Conservation (phyloP, 92 coral and sea anemone species). For the Parazoanthus swiftii region DNA sequence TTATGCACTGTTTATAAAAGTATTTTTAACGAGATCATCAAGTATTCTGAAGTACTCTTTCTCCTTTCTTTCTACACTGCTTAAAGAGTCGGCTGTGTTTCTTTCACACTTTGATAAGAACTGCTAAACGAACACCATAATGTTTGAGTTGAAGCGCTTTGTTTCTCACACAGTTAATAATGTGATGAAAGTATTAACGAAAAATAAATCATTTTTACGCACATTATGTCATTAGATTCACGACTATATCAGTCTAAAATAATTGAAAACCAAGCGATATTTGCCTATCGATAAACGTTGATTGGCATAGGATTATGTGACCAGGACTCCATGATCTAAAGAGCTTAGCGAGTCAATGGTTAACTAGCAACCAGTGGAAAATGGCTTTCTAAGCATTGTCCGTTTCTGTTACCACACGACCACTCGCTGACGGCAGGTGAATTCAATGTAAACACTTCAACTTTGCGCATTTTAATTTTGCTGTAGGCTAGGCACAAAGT, state of each 20-base stretch:
- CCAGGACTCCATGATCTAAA: not conserved
- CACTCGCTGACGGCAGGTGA: slow-evolving; percentile 21
- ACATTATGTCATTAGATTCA: not conserved
- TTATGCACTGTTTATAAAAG: not conserved
- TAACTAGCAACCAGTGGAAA: not conserved
- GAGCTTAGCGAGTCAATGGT: not conserved
- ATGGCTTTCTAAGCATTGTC: not conserved
- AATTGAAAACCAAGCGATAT: not conserved
- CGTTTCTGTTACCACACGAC: not conserved
- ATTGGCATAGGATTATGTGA: not conserved
- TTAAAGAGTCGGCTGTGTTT: not conserved
- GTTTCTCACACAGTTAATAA: too few relatives aligned
- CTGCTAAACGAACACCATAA: too few relatives aligned
- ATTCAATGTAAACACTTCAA: slow-evolving; percentile 2
- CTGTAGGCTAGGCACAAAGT: not conserved
- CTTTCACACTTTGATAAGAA: not conserved
- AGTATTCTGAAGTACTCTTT: not conserved
- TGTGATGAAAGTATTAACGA: too few relatives aligned
- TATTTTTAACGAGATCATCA: not conserved
- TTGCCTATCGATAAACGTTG: not conserved
- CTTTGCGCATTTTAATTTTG: not conserved
- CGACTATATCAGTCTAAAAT: not conserved
- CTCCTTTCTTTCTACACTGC: not conserved
- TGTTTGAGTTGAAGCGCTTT: too few relatives aligned
- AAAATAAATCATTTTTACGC: too few relatives aligned